Evolutionary conservation across 2,888 invertebrate genomes (phyloP), one percentile per base, ranked within the genome.

Genomic region (Tuberolachnus salignus): DNA sequence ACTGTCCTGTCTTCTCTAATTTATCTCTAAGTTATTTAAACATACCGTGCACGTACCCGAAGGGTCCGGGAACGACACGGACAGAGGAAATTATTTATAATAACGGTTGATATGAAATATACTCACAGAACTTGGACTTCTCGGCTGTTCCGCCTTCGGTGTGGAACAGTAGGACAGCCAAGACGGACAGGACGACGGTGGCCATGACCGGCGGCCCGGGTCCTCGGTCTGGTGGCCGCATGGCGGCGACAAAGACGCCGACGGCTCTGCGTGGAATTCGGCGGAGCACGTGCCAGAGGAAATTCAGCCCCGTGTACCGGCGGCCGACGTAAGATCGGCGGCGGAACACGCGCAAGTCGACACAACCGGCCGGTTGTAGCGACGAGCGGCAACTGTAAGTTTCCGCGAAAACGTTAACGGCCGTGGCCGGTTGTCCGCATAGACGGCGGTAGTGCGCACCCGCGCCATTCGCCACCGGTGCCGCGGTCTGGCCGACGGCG

Each of bases 181-280:
- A 19, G 51, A 67, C 26, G 26, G 19, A 9, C 13, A 59, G 14
- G 44, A 59, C 1, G 44, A 14, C 21, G 55, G 53, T 51, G 34
- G 57, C 51, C 16, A 21, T n/a, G 2, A 14, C 23, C 13, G 63
- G 73, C 13, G 44, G 70, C 10, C 73, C 72, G 49, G 71, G 46
- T 57, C 44, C 71, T n/a, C 71, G 46, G 57, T 57, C 71, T 1
- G 72, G 73, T 23, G 73, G 73, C 73, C 73, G 73, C 73, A 73
- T 73, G 63, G 42, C 73, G 63, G 49, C 21, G 51, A 26, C n/a
- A 11, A 14, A n/a, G 1, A 2, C 4, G 53, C 4, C 46, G 46
- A 14, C 6, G 46, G n/a, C 19, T 23, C 51, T 49, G 67, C 4
- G 14, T n/a, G 26, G n/a, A 10, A 34, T 34, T 34, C 6, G 34